Conservation (phyloP, 2,888 invertebrate species). For the Melanchra persicariae region DNA sequence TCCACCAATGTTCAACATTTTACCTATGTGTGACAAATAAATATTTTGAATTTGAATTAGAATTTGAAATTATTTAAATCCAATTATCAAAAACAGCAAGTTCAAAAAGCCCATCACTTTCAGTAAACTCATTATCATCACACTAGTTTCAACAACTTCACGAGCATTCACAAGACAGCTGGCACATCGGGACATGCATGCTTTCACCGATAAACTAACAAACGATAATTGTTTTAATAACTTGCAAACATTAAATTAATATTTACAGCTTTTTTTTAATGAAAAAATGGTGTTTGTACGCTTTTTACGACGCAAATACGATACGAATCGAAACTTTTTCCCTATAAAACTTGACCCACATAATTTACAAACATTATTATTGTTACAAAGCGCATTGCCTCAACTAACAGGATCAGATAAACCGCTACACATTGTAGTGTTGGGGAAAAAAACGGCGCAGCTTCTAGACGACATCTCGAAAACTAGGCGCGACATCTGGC, state of each 20-base stretch:
- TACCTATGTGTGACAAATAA: too few relatives aligned
- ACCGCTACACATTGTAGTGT: constrained; percentile 79
- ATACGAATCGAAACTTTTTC: constrained; percentile 48
- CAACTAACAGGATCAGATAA: constrained; percentile 76
- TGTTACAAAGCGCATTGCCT: constrained; percentile 63
- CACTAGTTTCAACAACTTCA: constrained; percentile 20
- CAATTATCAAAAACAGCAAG: background rate
- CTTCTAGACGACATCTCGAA: constrained; percentile 78
- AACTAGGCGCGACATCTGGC: constrained; percentile 82
- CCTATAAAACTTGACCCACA: constrained; percentile 61
- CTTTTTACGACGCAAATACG: constrained; percentile 42
- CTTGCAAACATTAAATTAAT: constrained; percentile 39
- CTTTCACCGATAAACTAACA: constrained; percentile 46
- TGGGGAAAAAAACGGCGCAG: constrained; percentile 68
- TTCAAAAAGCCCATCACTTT: background rate
- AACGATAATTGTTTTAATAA: constrained; percentile 46
- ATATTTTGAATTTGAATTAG: too few relatives aligned
- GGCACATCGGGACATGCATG: constrained; percentile 26
- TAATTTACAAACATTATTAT: constrained; percentile 59
- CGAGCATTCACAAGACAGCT: constrained; percentile 27
- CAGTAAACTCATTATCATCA: constrained; percentile 11
- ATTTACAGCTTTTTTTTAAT: constrained; percentile 16
- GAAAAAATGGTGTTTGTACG: constrained; percentile 17
- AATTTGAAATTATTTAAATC: background rate
- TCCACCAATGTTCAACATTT: too few relatives aligned